Base-by-base conservation (phyloP, 2,113 vertebrate species). In the Alaudala cheleensis region DNA sequence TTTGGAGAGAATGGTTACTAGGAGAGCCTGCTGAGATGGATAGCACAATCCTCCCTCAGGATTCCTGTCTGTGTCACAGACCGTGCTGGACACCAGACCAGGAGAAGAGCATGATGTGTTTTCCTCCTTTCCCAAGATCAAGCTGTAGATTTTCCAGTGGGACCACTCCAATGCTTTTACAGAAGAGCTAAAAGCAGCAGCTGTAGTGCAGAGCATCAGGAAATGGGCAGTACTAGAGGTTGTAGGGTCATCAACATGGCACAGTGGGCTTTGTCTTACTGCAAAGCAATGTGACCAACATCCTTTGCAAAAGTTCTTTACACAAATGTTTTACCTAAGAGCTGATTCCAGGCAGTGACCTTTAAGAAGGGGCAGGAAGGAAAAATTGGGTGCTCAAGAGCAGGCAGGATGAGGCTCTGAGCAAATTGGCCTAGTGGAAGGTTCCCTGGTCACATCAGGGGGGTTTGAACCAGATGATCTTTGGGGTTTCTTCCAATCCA, bases 41-140 rank as follows among this genome's bases (percentile, higher is more conserved):
- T 34, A 31, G 37, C 2, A 0, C 5, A 13, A 24, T 40, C 25
- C 15, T 69, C 65, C 44, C 15, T 80, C 61, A 64, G 28, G 31
- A 39, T 56, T 71, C 78, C 54, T 73, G 25, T 12, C 37, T 14
- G 20, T 60, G 45, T 28, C 44, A 20, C 9, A n/a, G 47, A 40
- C 8, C 0, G 0, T 44, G 44, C n/a, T 6, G 3, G 23, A 74
- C 3, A 6, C 39, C 57, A 47, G 61, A 39, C 8, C 29, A 39
- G 54, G 31, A 69, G 57, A n/a, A 88, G 5, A 72, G 2, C 0
- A 0, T n/a, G 56, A 34, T 2, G 9, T 21, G 8, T n/a, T 81
- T 81, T 85, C 8, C 11, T 51, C 15, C 65, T 81, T 74, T 65
- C 45, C 81, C 25, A 72, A 31, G 34, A 49, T 3, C 2, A 6